These are phyloP conservation scores for Epizoanthus fatuus DNA, from an alignment of 92 coral and sea anemone species.

Conservation along the genomic window DNA sequence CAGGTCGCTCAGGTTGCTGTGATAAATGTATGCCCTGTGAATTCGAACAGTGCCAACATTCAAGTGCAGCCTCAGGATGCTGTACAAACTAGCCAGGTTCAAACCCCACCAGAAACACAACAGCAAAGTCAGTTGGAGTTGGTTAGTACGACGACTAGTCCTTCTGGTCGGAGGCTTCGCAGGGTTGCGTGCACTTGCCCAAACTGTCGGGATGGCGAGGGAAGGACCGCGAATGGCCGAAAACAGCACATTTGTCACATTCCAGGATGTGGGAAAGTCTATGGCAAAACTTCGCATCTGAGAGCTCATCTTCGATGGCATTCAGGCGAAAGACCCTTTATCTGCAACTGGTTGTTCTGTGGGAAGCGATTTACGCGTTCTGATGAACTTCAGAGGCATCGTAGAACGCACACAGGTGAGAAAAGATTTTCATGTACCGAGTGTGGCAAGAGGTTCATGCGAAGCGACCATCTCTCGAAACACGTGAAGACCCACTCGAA, in stretches of 20 bases:
- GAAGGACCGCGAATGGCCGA: slow-evolving; percentile 96
- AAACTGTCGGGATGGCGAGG: slow-evolving; percentile 99
- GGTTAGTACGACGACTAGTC: slow-evolving; percentile 51
- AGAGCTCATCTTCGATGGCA: slow-evolving; percentile 99
- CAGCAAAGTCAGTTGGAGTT: slow-evolving; percentile 37
- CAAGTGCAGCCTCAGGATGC: slow-evolving; percentile 63
- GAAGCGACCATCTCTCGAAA: slow-evolving; percentile 98
- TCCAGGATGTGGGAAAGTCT: slow-evolving; percentile 97
- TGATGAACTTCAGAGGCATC: slow-evolving; percentile 95
- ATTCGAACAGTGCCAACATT: slow-evolving; percentile 47
- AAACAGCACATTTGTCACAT: slow-evolving; percentile 97
- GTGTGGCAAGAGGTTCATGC: slow-evolving; percentile 97
- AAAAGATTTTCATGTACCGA: slow-evolving; percentile 91
- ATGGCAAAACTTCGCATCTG: slow-evolving; percentile 98
- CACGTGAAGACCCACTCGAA: slow-evolving; percentile 98
- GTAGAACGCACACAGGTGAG: slow-evolving; percentile 99
- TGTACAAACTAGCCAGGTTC: slow-evolving; percentile 56
- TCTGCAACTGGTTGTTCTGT: slow-evolving; percentile 98
- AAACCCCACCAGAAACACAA: slow-evolving; percentile 38
- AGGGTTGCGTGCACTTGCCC: slow-evolving; percentile 99
- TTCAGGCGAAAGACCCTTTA: slow-evolving; percentile 97
- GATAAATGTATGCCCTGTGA: slow-evolving; percentile 45
- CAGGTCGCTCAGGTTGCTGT: slow-evolving; percentile 72
- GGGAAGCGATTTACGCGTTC: slow-evolving; percentile 99
- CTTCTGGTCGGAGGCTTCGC: slow-evolving; percentile 91